Percentiles rank a stretch among this genome's conserved stretches.
Evolutionary conservation across 2,888 invertebrate genomes (phyloP).

Genomic region (Sylvicola cinctus): DNA sequence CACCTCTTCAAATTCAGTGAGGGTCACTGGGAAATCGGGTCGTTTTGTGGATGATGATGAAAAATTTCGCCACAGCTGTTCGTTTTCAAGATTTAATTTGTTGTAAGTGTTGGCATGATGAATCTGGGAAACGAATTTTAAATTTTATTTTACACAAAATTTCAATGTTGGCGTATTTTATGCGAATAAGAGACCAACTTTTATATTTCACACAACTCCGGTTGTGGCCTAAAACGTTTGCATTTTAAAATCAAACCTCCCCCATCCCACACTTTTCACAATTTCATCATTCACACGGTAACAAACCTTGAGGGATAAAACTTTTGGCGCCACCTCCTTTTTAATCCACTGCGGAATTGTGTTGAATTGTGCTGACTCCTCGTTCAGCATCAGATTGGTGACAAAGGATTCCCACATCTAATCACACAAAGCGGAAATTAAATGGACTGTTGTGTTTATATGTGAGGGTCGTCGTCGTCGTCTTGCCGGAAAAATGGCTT

Average conservation of each 20-base stretch:
- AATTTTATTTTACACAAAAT: too few species aligned
- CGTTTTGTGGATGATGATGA: background rate
- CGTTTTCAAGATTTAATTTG: slow-evolving; percentile 18
- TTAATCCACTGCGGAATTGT: slow-evolving; percentile 17
- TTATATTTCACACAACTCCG: too few species aligned
- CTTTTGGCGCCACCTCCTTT: slow-evolving; percentile 17
- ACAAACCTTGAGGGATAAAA: slow-evolving; percentile 14
- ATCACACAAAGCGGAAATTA: background rate
- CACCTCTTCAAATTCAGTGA: slow-evolving; percentile 62
- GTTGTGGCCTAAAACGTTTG: too few species aligned
- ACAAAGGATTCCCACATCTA: slow-evolving; percentile 24
- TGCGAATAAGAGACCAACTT: too few species aligned
- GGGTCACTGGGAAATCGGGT: slow-evolving; percentile 30
- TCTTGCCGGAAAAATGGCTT: too few species aligned
- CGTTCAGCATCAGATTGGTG: slow-evolving; percentile 21
- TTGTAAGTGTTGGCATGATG: slow-evolving; percentile 15
- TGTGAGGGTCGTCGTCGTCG: too few species aligned
- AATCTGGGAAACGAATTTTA: background rate
- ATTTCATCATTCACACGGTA: too few species aligned
- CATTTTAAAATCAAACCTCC: too few species aligned
- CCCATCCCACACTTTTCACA: too few species aligned
- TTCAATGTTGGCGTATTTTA: too few species aligned
- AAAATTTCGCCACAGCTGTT: slow-evolving; percentile 16
- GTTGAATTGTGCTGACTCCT: slow-evolving; percentile 8
- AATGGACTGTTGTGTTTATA: too few species aligned